Evolutionary conservation across 2,797 vertebrate genomes (phyloP).

Genomic region (Yasuhikotakia modesta): DNA sequence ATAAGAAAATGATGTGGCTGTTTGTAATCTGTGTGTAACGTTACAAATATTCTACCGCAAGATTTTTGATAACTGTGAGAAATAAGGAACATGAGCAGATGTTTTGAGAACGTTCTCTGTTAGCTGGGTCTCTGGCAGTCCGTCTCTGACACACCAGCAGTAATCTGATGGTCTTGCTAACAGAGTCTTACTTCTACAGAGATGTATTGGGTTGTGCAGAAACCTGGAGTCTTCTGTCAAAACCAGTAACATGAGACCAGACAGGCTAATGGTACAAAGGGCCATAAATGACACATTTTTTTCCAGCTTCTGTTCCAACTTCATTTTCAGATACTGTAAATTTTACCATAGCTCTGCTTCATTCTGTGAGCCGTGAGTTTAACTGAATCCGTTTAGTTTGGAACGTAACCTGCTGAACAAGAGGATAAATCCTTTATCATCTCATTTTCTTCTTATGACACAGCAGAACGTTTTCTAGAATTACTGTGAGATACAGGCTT

Average conservation of each 20-base stretch:
- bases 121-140: no score
- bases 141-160: no score
- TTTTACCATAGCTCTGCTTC: constrained; percentile 6
- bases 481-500: constrained; percentile 64
- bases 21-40: no score
- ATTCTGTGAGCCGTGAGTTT: constrained; percentile 42
- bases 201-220: background rate
- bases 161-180: no score
- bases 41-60: no score
- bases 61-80: no score
- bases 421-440: constrained; percentile 61
- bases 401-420: constrained; percentile 58
- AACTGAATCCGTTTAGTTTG: constrained; percentile 56
- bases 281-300: constrained; percentile 25
- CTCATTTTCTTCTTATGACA: constrained; percentile 63
- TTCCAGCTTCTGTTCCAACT: constrained; percentile 20
- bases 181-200: background rate
- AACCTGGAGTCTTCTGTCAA: background rate
- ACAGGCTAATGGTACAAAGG: constrained; percentile 10
- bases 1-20: no score
- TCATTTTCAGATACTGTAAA: constrained; percentile 33
- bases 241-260: constrained; percentile 20
- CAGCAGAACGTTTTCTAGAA: constrained; percentile 65
- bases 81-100: no score
- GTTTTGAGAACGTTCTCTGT: no score